Base-by-base conservation (phyloP, 2,888 invertebrate genomes). In the Platerodrilus igneus region DNA sequence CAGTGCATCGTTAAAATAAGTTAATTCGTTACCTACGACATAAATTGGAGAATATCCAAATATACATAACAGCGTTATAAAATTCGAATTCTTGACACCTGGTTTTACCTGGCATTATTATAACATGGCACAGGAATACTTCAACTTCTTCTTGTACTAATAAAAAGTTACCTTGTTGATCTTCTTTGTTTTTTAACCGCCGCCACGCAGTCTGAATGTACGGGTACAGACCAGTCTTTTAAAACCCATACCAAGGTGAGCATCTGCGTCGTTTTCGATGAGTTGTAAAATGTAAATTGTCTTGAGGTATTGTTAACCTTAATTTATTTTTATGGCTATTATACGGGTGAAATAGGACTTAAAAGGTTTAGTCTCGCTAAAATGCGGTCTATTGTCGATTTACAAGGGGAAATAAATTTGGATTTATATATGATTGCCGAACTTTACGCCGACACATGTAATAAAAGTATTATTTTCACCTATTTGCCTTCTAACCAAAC, bases 201-300 rank as follows among this genome's bases (percentile, higher is more conserved):
- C 55, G 55, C 55, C 55, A 56, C 49, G 54, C 55, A 54, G 55
- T 56, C 55, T 56, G 53, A n/a, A n/a, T n/a, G n/a, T n/a, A n/a
- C n/a, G n/a, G n/a, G n/a, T 28, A 42, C 44, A 34, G 32, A 27
- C 31, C 30, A 39, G 22, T 28, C 28, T 33, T 39, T 34, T 40
- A 30, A 13, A 32, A 35, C 25, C 34, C 37, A 33, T 40, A 19
- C 13, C 15, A 19, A 33, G 40, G 33, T 44, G 44, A 42, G 40
- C 51, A 37, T 37, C 41, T 45, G 33, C 37, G 37, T 37, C 46
- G 44, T 47, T 49, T 46, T 37, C 55, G 53, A 53, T 56, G 54
- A 56, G 53, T 56, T 55, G 53, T 56, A 56, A 56, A 55, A 55
- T 53, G 54, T 52, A 56, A 56, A 56, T 56, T 47, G 51, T 42